Percentiles rank a stretch among this genome's conserved stretches.
phyloP scores from a whole-genome alignment of 2,888 invertebrate species.

The Agrotis clavis region DNA sequence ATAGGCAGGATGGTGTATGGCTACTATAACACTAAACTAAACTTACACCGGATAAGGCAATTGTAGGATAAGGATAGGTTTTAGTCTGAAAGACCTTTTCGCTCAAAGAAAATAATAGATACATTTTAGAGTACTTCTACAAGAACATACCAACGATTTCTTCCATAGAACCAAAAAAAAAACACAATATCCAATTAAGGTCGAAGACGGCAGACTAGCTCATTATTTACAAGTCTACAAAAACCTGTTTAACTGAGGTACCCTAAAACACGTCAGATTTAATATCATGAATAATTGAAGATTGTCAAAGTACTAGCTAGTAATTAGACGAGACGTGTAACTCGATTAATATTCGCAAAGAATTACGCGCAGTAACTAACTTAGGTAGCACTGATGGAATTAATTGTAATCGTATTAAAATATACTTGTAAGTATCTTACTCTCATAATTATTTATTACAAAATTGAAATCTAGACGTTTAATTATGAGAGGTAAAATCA shows the following conservation, averaged over 20 bases:
- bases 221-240: not conserved
- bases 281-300: constrained; percentile 51
- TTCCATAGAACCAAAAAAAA: too few species aligned
- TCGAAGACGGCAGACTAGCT: not conserved
- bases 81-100: too few species aligned
- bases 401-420: constrained; percentile 40
- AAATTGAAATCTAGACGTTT: not conserved
- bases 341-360: constrained; percentile 59
- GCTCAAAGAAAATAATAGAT: too few species aligned
- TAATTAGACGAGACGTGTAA: constrained; percentile 53
- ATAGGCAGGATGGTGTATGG: too few species aligned
- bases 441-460: not conserved
- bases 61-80: too few species aligned
- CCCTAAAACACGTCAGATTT: constrained; percentile 35
- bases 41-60: too few species aligned
- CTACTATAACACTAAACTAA: too few species aligned
- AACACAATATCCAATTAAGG: not conserved
- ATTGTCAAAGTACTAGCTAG: constrained; percentile 47
- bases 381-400: constrained; percentile 35
- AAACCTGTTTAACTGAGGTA: not conserved
- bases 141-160: too few species aligned
- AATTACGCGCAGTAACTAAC: constrained; percentile 47
- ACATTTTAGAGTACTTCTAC: too few species aligned
- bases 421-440: constrained; percentile 10
- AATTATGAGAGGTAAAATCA: not conserved